Evolutionary conservation across 2,888 invertebrate genomes (phyloP).

Genomic region (Corythucha ciliata): DNA sequence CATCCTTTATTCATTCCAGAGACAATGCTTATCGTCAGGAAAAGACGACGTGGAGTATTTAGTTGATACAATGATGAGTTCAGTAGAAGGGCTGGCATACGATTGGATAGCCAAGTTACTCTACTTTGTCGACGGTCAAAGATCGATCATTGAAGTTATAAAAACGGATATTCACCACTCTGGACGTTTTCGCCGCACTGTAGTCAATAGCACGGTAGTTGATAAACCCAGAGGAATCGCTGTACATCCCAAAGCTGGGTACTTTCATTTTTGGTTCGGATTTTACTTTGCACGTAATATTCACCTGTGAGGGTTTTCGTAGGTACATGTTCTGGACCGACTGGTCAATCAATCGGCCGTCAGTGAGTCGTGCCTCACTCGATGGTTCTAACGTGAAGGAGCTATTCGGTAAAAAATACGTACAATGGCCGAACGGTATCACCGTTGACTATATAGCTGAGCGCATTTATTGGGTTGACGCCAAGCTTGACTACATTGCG

Average conservation of each 20-base stretch:
- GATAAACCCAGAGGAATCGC: slow-evolving; percentile 72
- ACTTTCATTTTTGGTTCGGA: neutral
- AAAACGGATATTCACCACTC: slow-evolving; percentile 53
- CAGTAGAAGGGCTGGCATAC: slow-evolving; percentile 79
- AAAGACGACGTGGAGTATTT: slow-evolving; percentile 56
- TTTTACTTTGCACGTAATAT: neutral
- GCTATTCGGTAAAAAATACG: slow-evolving; percentile 53
- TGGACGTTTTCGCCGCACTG: slow-evolving; percentile 65
- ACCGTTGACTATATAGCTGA: slow-evolving; percentile 74
- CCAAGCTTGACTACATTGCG: slow-evolving; percentile 69
- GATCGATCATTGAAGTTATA: slow-evolving; percentile 71
- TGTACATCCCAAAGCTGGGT: slow-evolving; percentile 54
- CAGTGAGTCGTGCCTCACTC: slow-evolving; percentile 67
- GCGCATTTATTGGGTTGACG: slow-evolving; percentile 81
- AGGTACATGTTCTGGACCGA: slow-evolving; percentile 76
- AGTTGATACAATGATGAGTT: slow-evolving; percentile 62
- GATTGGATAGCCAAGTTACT: slow-evolving; percentile 82
- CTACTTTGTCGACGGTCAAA: slow-evolving; percentile 77
- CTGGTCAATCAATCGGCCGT: slow-evolving; percentile 69
- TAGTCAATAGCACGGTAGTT: slow-evolving; percentile 56
- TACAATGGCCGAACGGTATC: slow-evolving; percentile 81
- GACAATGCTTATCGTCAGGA: slow-evolving; percentile 63
- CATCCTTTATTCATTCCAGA: slow-evolving; percentile 37
- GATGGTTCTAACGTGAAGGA: slow-evolving; percentile 62
- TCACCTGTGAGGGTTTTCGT: no score